These are phyloP conservation scores for Saxidomus purpurata DNA, from an alignment of 1,140 invertebrate genomes.

Conservation along the genomic window DNA sequence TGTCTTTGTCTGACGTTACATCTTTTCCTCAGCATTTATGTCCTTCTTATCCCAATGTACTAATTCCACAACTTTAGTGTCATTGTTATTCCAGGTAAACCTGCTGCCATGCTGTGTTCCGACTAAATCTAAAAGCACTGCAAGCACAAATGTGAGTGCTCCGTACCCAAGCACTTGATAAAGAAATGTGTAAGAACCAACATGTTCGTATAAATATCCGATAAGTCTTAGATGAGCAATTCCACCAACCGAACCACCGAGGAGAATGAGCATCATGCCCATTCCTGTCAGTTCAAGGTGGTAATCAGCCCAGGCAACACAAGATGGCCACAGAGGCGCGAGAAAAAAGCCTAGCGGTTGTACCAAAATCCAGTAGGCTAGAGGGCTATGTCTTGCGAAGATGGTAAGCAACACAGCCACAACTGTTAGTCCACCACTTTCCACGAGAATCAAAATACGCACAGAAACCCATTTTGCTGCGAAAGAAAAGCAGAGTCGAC, in stretches of 20 bases:
- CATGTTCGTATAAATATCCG: slow-evolving; percentile 75
- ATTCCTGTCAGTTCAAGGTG: slow-evolving; percentile 73
- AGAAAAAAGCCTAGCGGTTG: slow-evolving; percentile 69
- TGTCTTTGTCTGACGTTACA: no score
- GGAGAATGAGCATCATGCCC: slow-evolving; percentile 68
- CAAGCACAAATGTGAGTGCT: not conserved
- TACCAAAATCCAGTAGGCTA: slow-evolving; percentile 67
- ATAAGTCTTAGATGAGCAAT: slow-evolving; percentile 72
- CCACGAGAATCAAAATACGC: slow-evolving; percentile 69
- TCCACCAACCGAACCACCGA: slow-evolving; percentile 73
- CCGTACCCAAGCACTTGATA: slow-evolving; percentile 69
- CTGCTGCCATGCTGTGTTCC: slow-evolving; percentile 57
- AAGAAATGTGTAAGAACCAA: slow-evolving; percentile 70
- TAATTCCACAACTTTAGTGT: no score
- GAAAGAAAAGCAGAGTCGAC: slow-evolving; percentile 70
- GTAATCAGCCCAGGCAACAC: slow-evolving; percentile 72
- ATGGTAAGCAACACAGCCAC: slow-evolving; percentile 66
- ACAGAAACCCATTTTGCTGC: slow-evolving; percentile 71
- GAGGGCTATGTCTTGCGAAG: slow-evolving; percentile 55
- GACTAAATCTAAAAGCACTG: slow-evolving; percentile 26
- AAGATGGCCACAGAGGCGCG: slow-evolving; percentile 69
- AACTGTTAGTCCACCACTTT: slow-evolving; percentile 59
- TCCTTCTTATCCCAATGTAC: no score
- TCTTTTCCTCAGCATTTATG: no score
- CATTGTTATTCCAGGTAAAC: slow-evolving; percentile 23